Percentiles rank a stretch among this genome's conserved stretches.
Evolutionary conservation across 2,888 invertebrate genomes (phyloP).

Genomic region (Apamea monoglypha): DNA sequence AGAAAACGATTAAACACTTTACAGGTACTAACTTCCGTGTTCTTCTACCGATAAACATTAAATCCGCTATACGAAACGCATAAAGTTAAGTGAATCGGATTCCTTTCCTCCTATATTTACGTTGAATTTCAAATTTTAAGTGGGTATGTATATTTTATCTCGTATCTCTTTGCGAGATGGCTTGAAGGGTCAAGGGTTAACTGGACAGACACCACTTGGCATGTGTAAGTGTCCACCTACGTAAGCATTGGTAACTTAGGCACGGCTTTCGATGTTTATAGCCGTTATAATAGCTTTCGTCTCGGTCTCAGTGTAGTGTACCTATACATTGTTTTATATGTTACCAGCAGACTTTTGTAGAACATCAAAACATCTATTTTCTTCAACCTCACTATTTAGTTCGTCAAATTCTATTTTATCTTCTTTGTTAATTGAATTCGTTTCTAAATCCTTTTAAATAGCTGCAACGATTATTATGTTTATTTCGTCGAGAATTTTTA

Average conservation of each 20-base stretch:
- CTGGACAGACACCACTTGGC: conserved; percentile 43
- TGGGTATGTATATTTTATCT: conserved; percentile 33
- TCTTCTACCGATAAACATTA: conserved; percentile 20
- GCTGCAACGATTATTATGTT: not conserved
- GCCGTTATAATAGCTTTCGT: conserved; percentile 33
- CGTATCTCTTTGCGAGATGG: conserved; percentile 18
- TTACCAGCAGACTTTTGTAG: conserved; percentile 4
- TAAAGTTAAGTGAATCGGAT: conserved; percentile 38
- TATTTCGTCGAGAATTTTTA: not conserved
- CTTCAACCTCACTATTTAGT: not conserved
- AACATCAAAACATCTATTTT: not conserved
- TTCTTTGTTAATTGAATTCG: not conserved
- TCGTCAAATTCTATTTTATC: not conserved
- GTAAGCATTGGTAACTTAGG: conserved; percentile 22
- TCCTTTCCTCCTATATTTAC: conserved; percentile 20
- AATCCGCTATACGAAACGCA: conserved; percentile 13
- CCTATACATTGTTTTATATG: conserved; percentile 5
- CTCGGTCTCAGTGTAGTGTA: conserved; percentile 6
- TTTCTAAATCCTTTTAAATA: not conserved
- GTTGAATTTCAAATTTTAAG: conserved; percentile 44
- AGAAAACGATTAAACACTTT: conserved; percentile 35
- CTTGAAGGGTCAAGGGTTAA: conserved; percentile 51
- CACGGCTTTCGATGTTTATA: conserved; percentile 29
- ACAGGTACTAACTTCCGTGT: conserved; percentile 14
- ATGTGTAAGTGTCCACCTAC: conserved; percentile 42